Percentiles rank a stretch among this genome's conserved stretches.
These are phyloP conservation scores for Caenorhabditis panamensis DNA, from an alignment of 2,888 invertebrate species.

Conservation along the genomic window DNA sequence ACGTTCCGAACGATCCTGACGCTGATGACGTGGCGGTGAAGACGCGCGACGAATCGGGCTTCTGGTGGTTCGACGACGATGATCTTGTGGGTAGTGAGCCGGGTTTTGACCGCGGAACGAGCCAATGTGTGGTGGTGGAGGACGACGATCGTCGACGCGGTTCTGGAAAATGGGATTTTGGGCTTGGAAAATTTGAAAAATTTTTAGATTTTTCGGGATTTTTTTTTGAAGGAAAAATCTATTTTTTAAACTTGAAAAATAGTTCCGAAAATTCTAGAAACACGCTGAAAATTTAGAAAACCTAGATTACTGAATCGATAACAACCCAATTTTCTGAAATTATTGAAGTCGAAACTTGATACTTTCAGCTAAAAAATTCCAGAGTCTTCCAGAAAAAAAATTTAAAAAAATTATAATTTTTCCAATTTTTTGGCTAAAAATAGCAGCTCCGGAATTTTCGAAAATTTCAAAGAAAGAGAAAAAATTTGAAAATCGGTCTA, in stretches of 20 bases:
- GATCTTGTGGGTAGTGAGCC: conserved; percentile 15
- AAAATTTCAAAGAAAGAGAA: too few species aligned
- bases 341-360: too few species aligned
- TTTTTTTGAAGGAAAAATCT: too few species aligned
- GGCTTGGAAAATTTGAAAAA: not conserved
- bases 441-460: not conserved
- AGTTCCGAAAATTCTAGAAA: too few species aligned
- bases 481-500: too few species aligned
- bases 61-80: too few species aligned
- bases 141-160: conserved; percentile 25
- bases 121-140: not conserved
- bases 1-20: too few species aligned
- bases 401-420: not conserved
- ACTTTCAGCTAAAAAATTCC: too few species aligned
- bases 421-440: not conserved
- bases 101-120: conserved; percentile 9
- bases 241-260: not conserved
- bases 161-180: conserved; percentile 2
- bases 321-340: conserved; percentile 2
- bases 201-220: not conserved
- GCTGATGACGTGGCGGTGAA: conserved; percentile 22
- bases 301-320: not conserved
- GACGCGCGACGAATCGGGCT: conserved; percentile 21
- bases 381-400: too few species aligned
- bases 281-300: conserved; percentile 1